Base-by-base conservation (phyloP, 2,888 invertebrate genomes). In the Myopa tessellatipennis region DNA sequence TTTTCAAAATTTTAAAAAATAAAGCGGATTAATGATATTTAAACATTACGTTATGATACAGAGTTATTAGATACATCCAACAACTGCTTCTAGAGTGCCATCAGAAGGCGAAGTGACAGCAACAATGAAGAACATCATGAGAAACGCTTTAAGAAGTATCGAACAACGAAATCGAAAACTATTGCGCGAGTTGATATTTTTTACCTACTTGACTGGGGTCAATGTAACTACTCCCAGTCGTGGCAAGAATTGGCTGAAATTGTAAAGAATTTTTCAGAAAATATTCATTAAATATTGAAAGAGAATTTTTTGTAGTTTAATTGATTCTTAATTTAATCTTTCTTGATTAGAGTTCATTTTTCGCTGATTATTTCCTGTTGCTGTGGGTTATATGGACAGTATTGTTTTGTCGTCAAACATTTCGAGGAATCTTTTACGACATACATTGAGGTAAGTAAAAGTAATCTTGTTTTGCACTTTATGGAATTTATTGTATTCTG, bases 341-440 rank as follows among this genome's bases (percentile, higher is more conserved):
- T 6, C 18, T 5, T 16, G 7, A 8, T 61, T 65, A 74, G 74
- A 16, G 14, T 74, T 34, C 50, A 8, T 63, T 10, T 74, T 63
- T 50, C 63, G 12, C 65, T 74, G 4, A 12, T 74, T 45, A 8
- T 63, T 12, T 52, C 50, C 34, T 63, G 63, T 36, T 14, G 40
- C 34, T 74, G 63, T 52, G 74, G 74, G 8, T 63, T 74, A 18
- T 74, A 65, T 52, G 74, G 74, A 12, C 74, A 74, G 52, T 74
- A 65, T 50, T 63, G 52, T 10, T 65, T 63, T 34, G 52, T 74
- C 14, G 36, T 65, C n/a, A 50, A 26, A 34, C 52, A 74, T 26
- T 14, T 50, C 4, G 65, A 63, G 40, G 52, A 14, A 26, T 14
- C 74, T 5, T 74, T 74, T 34, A 34, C 26, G 52, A 50, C 40